Evolutionary conservation across 2,888 invertebrate species (phyloP).

Genomic region (Leucophora obtusa): DNA sequence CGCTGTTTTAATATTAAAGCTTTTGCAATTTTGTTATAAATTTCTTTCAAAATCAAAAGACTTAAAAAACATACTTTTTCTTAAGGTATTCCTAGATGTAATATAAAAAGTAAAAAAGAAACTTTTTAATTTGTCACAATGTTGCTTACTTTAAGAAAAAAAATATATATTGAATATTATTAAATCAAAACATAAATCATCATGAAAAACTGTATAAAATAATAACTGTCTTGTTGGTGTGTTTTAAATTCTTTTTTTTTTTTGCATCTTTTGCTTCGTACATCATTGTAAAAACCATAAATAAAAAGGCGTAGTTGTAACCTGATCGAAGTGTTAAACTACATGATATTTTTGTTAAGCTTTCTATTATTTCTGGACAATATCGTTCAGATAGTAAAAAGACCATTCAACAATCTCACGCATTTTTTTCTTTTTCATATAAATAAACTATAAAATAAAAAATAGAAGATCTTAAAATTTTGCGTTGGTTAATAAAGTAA

Average conservation of each 20-base stretch:
- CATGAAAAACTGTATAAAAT: conserved; percentile 45
- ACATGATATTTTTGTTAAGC: conserved; percentile 53
- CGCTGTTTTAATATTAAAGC: too few relatives aligned
- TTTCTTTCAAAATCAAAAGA: too few relatives aligned
- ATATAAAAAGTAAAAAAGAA: too few relatives aligned
- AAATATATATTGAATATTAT: neutral
- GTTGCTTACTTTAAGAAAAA: neutral
- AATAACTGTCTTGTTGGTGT: conserved; percentile 57
- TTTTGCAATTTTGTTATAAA: too few relatives aligned
- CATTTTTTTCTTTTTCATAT: conserved; percentile 28
- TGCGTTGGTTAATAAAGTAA: conserved; percentile 56
- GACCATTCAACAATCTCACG: conserved; percentile 55
- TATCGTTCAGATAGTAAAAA: conserved; percentile 36
- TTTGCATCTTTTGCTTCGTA: conserved; percentile 37
- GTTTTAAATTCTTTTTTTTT: neutral
- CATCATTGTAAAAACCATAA: conserved; percentile 58
- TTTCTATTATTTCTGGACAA: conserved; percentile 59
- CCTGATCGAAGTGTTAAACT: conserved; percentile 63
- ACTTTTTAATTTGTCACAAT: neutral
- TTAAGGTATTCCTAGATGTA: too few relatives aligned
- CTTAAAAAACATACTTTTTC: too few relatives aligned
- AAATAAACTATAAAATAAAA: neutral
- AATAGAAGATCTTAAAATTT: conserved; percentile 42
- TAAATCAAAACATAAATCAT: conserved; percentile 59
- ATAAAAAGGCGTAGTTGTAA: conserved; percentile 63